Percentiles rank a stretch among this genome's conserved stretches.
Conservation (phyloP, 2,113 vertebrate genomes). For the Fregata magnificens region DNA sequence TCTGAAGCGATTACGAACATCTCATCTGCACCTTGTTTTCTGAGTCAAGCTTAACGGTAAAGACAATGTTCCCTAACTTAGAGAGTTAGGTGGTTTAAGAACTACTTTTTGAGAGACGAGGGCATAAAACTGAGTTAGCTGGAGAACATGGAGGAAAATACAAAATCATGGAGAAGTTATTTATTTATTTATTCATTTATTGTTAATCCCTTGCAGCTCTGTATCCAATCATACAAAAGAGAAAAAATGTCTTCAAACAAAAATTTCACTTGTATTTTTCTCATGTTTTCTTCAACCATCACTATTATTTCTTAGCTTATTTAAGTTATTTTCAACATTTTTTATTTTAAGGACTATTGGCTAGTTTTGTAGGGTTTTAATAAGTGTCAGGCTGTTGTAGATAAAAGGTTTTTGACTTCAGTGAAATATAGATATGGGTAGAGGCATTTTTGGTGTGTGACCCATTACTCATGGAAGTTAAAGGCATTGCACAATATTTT, state of each 20-base stretch:
- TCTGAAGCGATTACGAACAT: neutral
- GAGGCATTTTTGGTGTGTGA: neutral
- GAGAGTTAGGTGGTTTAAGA: neutral
- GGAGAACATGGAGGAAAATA: neutral
- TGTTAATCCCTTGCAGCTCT: neutral
- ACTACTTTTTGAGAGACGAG: neutral
- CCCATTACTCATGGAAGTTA: neutral
- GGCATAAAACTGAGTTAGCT: neutral
- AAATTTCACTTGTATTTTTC: neutral
- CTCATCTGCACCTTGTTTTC: neutral
- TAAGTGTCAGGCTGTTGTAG: neutral
- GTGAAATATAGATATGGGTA: neutral
- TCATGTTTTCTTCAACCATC: neutral
- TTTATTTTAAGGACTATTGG: neutral
- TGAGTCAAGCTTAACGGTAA: neutral
- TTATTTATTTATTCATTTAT: neutral
- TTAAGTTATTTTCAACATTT: neutral
- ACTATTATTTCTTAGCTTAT: neutral
- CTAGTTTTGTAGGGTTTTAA: neutral
- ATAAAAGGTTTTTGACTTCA: neutral
- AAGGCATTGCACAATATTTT: neutral
- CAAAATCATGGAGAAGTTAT: fast-evolving
- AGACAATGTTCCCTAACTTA: neutral
- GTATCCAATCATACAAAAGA: neutral
- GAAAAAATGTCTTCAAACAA: neutral